A percentile compares a stretch with the other conserved stretches of the same genome.
These are phyloP conservation scores for Gonioctena quinquepunctata DNA, from an alignment of 1,140 invertebrate species.

Conservation along the genomic window DNA sequence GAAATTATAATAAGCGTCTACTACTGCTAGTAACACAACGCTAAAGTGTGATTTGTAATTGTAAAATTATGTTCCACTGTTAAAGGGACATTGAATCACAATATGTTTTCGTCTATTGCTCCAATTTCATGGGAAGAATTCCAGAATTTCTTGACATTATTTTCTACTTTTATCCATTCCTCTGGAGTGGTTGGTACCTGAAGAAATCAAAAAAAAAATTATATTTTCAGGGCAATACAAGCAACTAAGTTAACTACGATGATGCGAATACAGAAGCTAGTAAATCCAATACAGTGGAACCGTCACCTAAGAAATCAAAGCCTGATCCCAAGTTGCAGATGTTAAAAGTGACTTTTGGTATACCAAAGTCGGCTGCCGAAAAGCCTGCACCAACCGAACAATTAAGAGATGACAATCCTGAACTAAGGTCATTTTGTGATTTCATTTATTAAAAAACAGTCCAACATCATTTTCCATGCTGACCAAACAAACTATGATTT, in stretches of 20 bases:
- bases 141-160: constrained; percentile 40
- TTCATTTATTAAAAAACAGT: too few species aligned
- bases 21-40: constrained; percentile 58
- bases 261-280: too few species aligned
- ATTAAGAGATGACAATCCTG: background rate
- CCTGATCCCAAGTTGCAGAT: background rate
- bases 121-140: constrained; percentile 50
- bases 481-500: too few species aligned
- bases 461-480: too few species aligned
- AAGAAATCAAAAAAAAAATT: constrained; percentile 5
- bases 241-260: too few species aligned
- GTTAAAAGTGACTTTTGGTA: background rate
- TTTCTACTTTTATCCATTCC: constrained; percentile 37
- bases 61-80: constrained; percentile 20
- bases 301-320: background rate
- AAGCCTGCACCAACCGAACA: background rate
- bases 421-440: too few species aligned
- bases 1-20: constrained; percentile 59
- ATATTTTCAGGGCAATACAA: background rate
- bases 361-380: constrained; percentile 9
- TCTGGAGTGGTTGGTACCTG: constrained; percentile 25
- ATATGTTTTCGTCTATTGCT: constrained; percentile 30
- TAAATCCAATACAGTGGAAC: background rate
- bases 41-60: constrained; percentile 60
- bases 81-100: constrained; percentile 12